phyloP scores from a whole-genome alignment of 2,888 invertebrate genomes.

The Drosophila siamana region DNA sequence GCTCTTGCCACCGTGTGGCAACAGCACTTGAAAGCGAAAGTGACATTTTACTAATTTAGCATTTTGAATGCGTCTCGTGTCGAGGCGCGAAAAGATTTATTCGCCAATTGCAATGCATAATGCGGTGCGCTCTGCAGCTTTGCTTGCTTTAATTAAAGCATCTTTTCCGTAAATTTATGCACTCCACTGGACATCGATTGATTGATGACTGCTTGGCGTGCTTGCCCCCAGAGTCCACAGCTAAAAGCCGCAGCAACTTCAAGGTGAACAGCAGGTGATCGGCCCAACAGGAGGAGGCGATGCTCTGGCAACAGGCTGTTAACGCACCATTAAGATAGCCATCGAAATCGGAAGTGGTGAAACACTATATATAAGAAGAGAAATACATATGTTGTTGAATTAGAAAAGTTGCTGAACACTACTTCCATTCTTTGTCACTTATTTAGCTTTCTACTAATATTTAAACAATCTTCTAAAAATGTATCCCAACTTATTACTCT shows the following conservation, averaged over 20 bases:
- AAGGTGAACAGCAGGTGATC: constrained; percentile 42
- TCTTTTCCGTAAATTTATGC: constrained; percentile 35
- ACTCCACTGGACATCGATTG: constrained; percentile 44
- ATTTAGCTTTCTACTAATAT: background rate
- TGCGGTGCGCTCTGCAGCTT: constrained; percentile 25
- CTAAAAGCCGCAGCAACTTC: constrained; percentile 2
- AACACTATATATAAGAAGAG: background rate
- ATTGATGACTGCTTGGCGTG: constrained; percentile 46
- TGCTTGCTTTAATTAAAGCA: constrained; percentile 60
- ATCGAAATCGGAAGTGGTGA: constrained; percentile 13
- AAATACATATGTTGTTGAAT: too few relatives aligned
- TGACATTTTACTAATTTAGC: constrained; percentile 81
- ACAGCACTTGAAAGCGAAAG: constrained; percentile 74
- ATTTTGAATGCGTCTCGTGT: constrained; percentile 73
- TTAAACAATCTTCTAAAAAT: too few relatives aligned
- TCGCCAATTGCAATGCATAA: constrained; percentile 51
- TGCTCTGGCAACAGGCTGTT: constrained; percentile 40
- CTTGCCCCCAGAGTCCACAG: background rate
- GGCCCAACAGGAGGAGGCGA: background rate
- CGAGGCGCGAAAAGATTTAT: constrained; percentile 70
- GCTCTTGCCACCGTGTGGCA: constrained; percentile 26
- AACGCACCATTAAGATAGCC: constrained; percentile 47
- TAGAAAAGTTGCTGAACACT: background rate
- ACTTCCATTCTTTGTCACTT: background rate
- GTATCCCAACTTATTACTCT: too few relatives aligned